Evolutionary conservation across 53 echinoderm and acorn worm genomes (phyloP).

Genomic region (Arbacia lixula): DNA sequence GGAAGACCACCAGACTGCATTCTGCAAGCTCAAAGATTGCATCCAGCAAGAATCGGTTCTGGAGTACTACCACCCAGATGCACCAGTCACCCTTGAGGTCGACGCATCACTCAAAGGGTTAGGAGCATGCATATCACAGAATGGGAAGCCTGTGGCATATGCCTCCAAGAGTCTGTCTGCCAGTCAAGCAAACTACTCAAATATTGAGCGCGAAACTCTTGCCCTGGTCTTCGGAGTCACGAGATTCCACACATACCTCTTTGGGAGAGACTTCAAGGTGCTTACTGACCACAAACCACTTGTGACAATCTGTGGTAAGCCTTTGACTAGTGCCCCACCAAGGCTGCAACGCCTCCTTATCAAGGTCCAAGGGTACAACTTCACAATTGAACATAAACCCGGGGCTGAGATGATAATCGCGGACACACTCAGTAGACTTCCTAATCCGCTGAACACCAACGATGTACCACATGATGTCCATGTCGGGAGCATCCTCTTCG

Average conservation of each 20-base stretch:
- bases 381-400: constrained; percentile 48
- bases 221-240: constrained; percentile 63
- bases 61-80: constrained; percentile 23
- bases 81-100: constrained; percentile 34
- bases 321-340: constrained; percentile 66
- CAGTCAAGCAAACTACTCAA: constrained; percentile 71
- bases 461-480: constrained; percentile 48
- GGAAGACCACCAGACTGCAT: constrained; percentile 59
- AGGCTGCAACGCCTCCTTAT: constrained; percentile 66
- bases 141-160: no score
- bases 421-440: constrained; percentile 68
- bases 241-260: constrained; percentile 69
- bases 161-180: constrained; percentile 67
- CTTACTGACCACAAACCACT: constrained; percentile 71
- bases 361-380: constrained; percentile 73
- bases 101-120: no score
- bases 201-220: constrained; percentile 67
- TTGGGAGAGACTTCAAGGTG: constrained; percentile 54
- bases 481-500: constrained; percentile 27
- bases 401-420: constrained; percentile 60
- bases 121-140: no score
- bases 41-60: constrained; percentile 11
- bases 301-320: constrained; percentile 71
- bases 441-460: constrained; percentile 34
- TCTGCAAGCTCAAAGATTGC: constrained; percentile 31